Evolutionary conservation across 2,797 vertebrate genomes (phyloP), one percentile per base, ranked within the genome.

Genomic region (Pangasius mekongensis): DNA sequence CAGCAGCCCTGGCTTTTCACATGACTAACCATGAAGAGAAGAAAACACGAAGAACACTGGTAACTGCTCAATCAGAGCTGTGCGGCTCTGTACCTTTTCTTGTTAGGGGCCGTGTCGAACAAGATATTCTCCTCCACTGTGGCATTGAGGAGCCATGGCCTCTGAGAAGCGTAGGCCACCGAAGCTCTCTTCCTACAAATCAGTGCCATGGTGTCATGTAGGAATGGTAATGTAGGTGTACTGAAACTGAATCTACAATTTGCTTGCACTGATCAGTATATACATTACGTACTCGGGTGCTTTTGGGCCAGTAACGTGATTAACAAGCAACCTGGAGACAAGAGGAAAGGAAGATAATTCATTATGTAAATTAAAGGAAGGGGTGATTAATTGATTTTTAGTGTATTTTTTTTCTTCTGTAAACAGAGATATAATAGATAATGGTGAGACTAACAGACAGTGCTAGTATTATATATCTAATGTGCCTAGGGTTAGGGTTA

Each of bases 111-210:
- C 93, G 96, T 98, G 94, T 98, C 97, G 88, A 99, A 99, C 0
- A 96, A 97, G 95, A 99, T 99, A 91, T 99, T 99, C 94, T 99
- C 99, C 92, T 98, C 97, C 89, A 99, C 93, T 0, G 97, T 97
- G 81, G 98, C 94, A 56, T 99, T 99, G 84, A 99, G 94, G 87
- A 99, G 94, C 99, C 99, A 99, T 47, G 99, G 98, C 93, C 99
- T 99, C 97, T 99, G 98, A 86, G 98, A 99, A 27, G 98, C 98
- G 43, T 99, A 99, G 81, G 98, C 98, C 91, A 99, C 98, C 0
- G 98, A 94, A 0, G 96, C 95, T 95, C 98, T 97, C 95, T 95
- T 97, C 94, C 98, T 99, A 89, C 22, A 89, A 54, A 82, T 30
- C 77, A 86, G 24, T 14, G 62, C 0, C 1, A 78, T 5, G 27